Evolutionary conservation across 35 echinoderm and acorn worm species (phyloP).

Genomic region (Acanthaster planci): DNA sequence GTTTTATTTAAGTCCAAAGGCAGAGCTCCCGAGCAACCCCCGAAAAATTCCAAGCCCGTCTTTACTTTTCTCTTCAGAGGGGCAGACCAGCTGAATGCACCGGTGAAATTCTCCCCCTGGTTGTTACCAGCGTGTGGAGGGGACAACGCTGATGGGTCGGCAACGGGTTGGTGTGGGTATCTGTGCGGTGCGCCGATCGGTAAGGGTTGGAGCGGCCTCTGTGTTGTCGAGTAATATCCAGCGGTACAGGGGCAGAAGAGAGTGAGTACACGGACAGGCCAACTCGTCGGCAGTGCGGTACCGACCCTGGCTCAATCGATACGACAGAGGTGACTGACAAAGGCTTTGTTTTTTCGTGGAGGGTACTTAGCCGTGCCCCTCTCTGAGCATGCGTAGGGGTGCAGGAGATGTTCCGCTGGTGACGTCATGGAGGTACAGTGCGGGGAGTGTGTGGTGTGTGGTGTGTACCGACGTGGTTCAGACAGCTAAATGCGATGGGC

Average conservation of each 20-base stretch:
- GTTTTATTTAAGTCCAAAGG: slow-evolving; percentile 4
- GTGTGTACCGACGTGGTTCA: neutral
- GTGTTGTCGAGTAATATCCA: slow-evolving; percentile 29
- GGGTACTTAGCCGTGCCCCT: slow-evolving; percentile 63
- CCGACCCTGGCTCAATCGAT: slow-evolving; percentile 40
- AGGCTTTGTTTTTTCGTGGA: slow-evolving; percentile 89
- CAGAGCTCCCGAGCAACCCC: neutral
- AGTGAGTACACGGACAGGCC: neutral
- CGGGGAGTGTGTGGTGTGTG: slow-evolving; percentile 12
- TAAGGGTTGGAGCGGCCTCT: slow-evolving; percentile 21
- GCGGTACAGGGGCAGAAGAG: neutral
- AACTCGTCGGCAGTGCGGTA: slow-evolving; percentile 13
- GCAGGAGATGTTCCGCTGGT: slow-evolving; percentile 69
- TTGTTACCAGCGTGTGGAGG: slow-evolving; percentile 4
- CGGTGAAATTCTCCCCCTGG: slow-evolving; percentile 7
- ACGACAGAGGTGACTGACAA: slow-evolving; percentile 67
- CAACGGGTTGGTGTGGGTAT: neutral
- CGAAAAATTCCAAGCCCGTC: neutral
- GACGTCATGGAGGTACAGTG: slow-evolving; percentile 68
- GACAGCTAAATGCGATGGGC: neutral
- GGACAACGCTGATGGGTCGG: slow-evolving; percentile 10
- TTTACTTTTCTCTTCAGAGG: slow-evolving; percentile 25
- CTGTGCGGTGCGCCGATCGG: slow-evolving; percentile 19
- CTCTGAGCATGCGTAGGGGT: slow-evolving; percentile 85
- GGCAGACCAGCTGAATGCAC: slow-evolving; percentile 9